Evolutionary conservation across 2,113 vertebrate species (phyloP).

Genomic region (Brachyhypopomus occidentalis): DNA sequence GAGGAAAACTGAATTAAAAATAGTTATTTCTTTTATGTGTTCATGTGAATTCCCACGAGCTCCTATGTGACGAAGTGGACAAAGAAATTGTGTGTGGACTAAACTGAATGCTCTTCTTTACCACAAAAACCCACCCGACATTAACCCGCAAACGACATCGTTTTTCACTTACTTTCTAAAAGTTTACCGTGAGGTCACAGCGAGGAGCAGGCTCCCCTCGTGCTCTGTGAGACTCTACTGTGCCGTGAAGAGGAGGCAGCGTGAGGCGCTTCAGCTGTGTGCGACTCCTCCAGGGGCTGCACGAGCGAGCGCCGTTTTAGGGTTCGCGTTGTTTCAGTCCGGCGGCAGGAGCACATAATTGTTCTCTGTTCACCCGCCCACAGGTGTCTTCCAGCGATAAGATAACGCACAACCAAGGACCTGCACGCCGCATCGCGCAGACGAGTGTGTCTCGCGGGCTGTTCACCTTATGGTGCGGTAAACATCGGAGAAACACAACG

Average conservation of each 20-base stretch:
- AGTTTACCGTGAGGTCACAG: background rate
- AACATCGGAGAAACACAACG: constrained; percentile 15
- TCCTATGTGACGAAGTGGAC: too few species aligned
- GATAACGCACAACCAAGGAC: constrained; percentile 32
- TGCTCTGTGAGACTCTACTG: background rate
- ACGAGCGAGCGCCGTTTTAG: background rate
- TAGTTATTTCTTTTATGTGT: too few species aligned
- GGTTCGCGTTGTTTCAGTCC: constrained; percentile 38
- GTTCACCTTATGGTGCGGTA: constrained; percentile 28
- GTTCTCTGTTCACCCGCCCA: constrained; percentile 50
- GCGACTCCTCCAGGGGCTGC: background rate
- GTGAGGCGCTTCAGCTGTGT: background rate
- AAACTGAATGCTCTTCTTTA: too few species aligned
- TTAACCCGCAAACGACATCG: too few species aligned
- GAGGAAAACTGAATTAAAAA: too few species aligned
- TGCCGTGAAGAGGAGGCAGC: background rate
- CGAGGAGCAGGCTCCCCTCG: background rate
- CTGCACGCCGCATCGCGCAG: constrained; percentile 32
- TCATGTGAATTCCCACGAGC: too few species aligned
- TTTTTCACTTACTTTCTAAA: background rate
- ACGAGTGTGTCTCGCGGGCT: constrained; percentile 24
- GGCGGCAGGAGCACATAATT: constrained; percentile 32
- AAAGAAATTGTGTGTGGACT: too few species aligned
- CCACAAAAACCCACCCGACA: too few species aligned
- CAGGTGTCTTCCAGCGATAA: constrained; percentile 51